These are phyloP conservation scores for Eupeodes latifasciatus DNA, from an alignment of 2,888 invertebrate species.

Conservation along the genomic window DNA sequence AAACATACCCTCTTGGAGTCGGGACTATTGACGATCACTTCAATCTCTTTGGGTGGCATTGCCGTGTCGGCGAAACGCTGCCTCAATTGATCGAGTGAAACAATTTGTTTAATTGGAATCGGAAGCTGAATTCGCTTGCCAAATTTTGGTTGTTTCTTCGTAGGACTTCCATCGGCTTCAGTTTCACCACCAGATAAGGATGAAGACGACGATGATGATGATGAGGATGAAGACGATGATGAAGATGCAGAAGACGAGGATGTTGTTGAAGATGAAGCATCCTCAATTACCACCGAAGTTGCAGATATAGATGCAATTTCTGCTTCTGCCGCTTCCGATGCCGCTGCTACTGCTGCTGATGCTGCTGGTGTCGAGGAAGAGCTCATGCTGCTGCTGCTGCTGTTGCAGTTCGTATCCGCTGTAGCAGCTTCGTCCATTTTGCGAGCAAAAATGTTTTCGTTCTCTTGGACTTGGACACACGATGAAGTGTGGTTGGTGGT, in stretches of 20 bases:
- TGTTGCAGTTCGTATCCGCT: slow-evolving; percentile 67
- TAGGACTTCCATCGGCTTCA: slow-evolving; percentile 43
- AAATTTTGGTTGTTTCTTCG: slow-evolving; percentile 53
- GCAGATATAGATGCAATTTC: slow-evolving; percentile 44
- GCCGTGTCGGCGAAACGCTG: slow-evolving; percentile 79
- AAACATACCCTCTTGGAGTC: slow-evolving; percentile 78
- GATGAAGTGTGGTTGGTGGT: slow-evolving; percentile 74
- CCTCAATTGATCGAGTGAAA: slow-evolving; percentile 82
- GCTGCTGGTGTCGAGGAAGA: slow-evolving; percentile 26
- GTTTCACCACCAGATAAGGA: slow-evolving; percentile 51
- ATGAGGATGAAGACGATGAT: slow-evolving; percentile 45
- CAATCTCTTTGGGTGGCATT: slow-evolving; percentile 79
- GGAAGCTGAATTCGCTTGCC: slow-evolving; percentile 79
- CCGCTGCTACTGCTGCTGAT: background rate
- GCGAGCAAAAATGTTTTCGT: slow-evolving; percentile 54
- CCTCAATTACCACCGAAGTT: slow-evolving; percentile 31
- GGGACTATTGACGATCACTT: slow-evolving; percentile 80
- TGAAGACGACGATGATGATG: slow-evolving; percentile 29
- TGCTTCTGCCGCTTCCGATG: background rate
- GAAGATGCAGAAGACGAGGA: slow-evolving; percentile 50
- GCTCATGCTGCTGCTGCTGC: slow-evolving; percentile 22
- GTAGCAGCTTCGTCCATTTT: slow-evolving; percentile 76
- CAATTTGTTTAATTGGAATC: slow-evolving; percentile 80
- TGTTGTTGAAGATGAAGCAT: slow-evolving; percentile 50
- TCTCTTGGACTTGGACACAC: slow-evolving; percentile 68